These are phyloP conservation scores for Trididemnum clinides DNA, from an alignment of 23 tunicate species.

Conservation along the genomic window DNA sequence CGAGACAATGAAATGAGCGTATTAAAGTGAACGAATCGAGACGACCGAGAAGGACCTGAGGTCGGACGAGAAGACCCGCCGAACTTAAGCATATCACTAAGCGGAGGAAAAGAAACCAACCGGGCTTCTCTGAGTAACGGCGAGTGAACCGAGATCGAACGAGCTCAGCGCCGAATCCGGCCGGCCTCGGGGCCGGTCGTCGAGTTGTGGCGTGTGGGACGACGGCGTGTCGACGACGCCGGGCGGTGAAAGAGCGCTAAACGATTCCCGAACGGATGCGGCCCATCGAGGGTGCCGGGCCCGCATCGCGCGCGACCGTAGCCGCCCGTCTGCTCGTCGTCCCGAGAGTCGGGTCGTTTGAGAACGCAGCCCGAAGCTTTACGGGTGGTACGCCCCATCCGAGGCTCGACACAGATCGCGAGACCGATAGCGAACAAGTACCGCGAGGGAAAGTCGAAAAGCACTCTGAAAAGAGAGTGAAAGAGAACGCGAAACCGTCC, in stretches of 20 bases:
- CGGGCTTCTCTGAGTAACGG: constrained; percentile 45
- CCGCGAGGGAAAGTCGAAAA: too few relatives aligned
- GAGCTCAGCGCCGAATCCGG: constrained; percentile 31
- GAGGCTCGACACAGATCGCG: too few relatives aligned
- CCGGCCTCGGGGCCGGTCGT: constrained; percentile 17
- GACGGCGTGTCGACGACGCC: constrained; percentile 4
- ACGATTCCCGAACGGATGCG: constrained; percentile 11
- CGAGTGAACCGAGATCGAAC: constrained; percentile 46
- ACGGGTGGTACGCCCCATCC: too few relatives aligned
- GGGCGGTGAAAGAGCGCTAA: background rate
- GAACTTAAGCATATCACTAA: constrained; percentile 37
- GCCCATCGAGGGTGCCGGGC: constrained; percentile 29
- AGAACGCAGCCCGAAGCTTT: too few relatives aligned
- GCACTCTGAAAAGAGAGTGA: too few relatives aligned
- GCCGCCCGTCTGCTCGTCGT: too few relatives aligned
- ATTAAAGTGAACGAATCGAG: background rate
- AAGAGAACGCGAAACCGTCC: constrained; percentile 1
- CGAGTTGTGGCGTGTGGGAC: constrained; percentile 10
- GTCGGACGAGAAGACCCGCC: constrained; percentile 37
- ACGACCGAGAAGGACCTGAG: constrained; percentile 36
- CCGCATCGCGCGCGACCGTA: too few relatives aligned
- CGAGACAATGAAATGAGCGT: too few relatives aligned
- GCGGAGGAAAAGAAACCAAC: constrained; percentile 46
- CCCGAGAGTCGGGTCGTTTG: too few relatives aligned
- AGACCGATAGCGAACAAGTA: too few relatives aligned